A percentile compares a stretch with the other conserved stretches of the same genome.
These are phyloP conservation scores for Pristionchus arcanus DNA, from an alignment of 2,888 invertebrate species.

Conservation along the genomic window DNA sequence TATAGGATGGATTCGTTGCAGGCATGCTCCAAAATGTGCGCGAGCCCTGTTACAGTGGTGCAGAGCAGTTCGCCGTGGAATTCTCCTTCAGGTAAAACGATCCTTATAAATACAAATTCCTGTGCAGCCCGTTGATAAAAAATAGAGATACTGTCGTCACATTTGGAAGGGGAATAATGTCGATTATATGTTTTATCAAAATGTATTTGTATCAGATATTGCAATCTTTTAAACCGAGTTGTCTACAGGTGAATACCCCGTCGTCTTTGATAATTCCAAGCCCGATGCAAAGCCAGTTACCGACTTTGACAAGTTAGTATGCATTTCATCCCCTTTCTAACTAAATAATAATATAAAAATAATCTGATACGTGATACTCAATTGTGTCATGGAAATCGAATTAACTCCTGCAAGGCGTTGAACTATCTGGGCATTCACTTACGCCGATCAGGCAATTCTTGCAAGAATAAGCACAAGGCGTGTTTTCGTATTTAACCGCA, in stretches of 20 bases:
- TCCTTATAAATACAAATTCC: too few species aligned
- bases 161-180: too few species aligned
- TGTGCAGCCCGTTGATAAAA: too few species aligned
- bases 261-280: conserved; percentile 62
- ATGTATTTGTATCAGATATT: too few species aligned
- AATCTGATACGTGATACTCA: not conserved
- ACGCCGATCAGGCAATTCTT: too few species aligned
- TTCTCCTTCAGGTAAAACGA: conserved; percentile 85
- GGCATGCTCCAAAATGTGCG: conserved; percentile 87
- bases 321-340: not conserved
- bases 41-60: conserved; percentile 86
- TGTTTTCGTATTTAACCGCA: too few species aligned
- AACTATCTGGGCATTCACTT: too few species aligned
- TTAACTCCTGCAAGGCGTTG: too few species aligned
- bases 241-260: conserved; percentile 65
- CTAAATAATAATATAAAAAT: not conserved
- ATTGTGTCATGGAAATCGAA: not conserved
- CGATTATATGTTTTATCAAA: too few species aligned
- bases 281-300: conserved; percentile 66
- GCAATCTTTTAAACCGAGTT: not conserved
- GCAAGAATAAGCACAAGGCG: too few species aligned
- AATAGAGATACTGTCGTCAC: too few species aligned
- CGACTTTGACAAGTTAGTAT: conserved; percentile 72
- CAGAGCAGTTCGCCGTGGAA: conserved; percentile 86
- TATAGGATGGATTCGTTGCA: conserved; percentile 73